Evolutionary conservation across 2,113 vertebrate genomes (phyloP), one percentile per base, ranked within the genome.

Genomic region (Mustela nigripes): DNA sequence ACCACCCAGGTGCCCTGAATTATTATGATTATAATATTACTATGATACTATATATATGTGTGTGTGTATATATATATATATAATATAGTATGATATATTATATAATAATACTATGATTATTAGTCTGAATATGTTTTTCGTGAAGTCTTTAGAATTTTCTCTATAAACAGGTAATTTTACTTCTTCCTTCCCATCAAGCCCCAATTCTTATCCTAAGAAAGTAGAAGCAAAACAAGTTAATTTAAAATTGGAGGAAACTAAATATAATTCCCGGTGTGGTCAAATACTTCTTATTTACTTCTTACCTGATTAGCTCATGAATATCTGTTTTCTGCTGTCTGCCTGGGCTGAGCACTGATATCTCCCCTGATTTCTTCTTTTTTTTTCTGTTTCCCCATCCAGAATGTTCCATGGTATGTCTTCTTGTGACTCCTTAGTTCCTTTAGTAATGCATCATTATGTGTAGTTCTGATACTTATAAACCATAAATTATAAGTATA

Each of bases 161-260:
- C 42, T 79, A 22, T 42, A 63, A 90, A 19, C 31, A 78, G 42
- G 62, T 50, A n/a, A 63, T 86, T 86, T 86, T n/a, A 50, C 58
- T 28, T 76, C 14, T 48, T 89, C 39, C 88, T 33, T 89, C 71
- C 28, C 50, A 62, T 50, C 42, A 63, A 18, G 56, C 7, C 10
- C 92, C 63, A 31, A 21, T 63, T 96, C 21, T 87, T 81, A 63
- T 88, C 14, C 21, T 81, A 81, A 87, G 73, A 92, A 60, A 92
- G 45, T 63, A 65, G 4, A 82, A 12, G 4, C 39, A 81, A 71
- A 81, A 62, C 63, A 89, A 36, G 22, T 53, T 19, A 87, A 53
- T 24, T 82, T 63, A 81, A 96, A 92, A 74, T 65, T 74, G 90
- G 45, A 92, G 12, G 67, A 88, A 45, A n/a, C 14, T 8, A 53